A percentile compares a stretch with the other conserved stretches of the same genome.
Evolutionary conservation across 2,797 vertebrate species (phyloP).

Genomic region (Molothrus aeneus): DNA sequence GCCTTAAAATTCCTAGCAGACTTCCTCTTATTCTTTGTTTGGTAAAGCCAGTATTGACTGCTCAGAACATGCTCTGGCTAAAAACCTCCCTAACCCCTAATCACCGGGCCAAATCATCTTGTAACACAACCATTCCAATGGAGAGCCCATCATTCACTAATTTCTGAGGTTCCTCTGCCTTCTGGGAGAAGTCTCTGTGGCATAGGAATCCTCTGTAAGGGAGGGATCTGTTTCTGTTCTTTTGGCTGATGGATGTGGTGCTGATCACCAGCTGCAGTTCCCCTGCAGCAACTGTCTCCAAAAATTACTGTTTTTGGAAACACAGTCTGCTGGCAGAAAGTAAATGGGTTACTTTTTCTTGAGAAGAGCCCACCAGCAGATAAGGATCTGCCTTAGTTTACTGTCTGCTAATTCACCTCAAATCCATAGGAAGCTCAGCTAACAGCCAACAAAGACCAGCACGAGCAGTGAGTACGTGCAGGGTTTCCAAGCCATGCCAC

Average conservation of each 20-base stretch:
- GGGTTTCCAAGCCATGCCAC: neutral
- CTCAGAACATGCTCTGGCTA: neutral
- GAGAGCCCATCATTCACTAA: neutral
- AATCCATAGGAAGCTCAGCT: neutral
- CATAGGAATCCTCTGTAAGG: neutral
- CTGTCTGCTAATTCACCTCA: neutral
- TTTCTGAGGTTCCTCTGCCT: neutral
- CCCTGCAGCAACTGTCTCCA: neutral
- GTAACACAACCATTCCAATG: neutral
- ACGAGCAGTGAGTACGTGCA: rapidly evolving
- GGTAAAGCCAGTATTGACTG: neutral
- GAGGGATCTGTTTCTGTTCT: neutral
- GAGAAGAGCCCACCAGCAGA: neutral
- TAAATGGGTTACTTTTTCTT: neutral
- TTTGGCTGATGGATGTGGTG: neutral
- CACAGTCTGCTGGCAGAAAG: neutral
- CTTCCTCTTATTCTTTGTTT: neutral
- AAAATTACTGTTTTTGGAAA: neutral
- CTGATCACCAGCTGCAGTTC: neutral
- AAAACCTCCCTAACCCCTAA: neutral
- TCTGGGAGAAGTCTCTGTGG: neutral
- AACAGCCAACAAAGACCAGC: neutral
- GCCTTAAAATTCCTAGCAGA: neutral
- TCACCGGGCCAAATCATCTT: neutral
- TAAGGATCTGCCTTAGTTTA: neutral